Evolutionary conservation across 2,797 vertebrate genomes (phyloP).

Genomic region (Oryzias dopingdopingensis): DNA sequence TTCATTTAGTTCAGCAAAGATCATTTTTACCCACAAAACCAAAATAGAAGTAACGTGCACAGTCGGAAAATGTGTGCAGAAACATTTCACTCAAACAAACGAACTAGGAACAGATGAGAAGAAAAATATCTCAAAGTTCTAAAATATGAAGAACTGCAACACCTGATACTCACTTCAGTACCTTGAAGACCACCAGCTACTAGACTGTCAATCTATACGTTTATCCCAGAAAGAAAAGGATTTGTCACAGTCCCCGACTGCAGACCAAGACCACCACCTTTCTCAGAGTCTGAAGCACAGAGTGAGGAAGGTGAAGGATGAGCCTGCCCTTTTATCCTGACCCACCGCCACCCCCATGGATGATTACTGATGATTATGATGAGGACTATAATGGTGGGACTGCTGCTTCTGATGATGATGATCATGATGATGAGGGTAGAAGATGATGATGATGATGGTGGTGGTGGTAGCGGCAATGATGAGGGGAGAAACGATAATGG

Average conservation of each 20-base stretch:
- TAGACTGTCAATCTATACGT: background rate
- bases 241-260: background rate
- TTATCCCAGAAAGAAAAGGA: constrained; percentile 10
- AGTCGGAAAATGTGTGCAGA: no score
- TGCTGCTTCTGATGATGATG: constrained; percentile 66
- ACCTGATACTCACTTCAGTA: constrained; percentile 46
- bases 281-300: constrained; percentile 39
- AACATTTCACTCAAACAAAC: background rate
- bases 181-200: background rate
- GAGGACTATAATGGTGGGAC: constrained; percentile 80
- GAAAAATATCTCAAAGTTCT: background rate
- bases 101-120: background rate
- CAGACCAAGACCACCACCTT: constrained; percentile 26
- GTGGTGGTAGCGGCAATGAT: constrained; percentile 40
- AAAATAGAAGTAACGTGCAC: no score
- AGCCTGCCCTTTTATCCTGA: constrained; percentile 73
- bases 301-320: constrained; percentile 60
- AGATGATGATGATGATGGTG: constrained; percentile 76
- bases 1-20: no score
- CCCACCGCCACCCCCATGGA: constrained; percentile 73
- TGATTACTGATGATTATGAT: constrained; percentile 88
- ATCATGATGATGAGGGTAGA: constrained; percentile 60
- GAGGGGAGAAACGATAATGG: constrained; percentile 64
- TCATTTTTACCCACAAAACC: no score
- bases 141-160: background rate